Base-by-base conservation (phyloP, 2,888 invertebrate genomes). In the Stegana nigrithorax region DNA sequence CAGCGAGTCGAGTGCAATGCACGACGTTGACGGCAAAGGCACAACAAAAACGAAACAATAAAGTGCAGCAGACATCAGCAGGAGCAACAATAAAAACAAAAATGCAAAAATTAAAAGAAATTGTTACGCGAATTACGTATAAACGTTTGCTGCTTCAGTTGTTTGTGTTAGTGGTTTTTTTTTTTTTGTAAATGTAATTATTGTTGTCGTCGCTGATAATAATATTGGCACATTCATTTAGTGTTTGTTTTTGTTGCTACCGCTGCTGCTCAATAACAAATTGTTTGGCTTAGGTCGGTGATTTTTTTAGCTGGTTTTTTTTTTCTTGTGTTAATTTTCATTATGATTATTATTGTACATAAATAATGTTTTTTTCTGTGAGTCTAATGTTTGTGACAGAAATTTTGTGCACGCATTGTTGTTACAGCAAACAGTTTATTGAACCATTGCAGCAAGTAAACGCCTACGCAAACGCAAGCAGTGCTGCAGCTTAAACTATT, bases 261-360 rank as follows among this genome's bases (percentile, higher is more conserved):
- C 21, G 44, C 29, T 42, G 60, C 42, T 64, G 75, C 70, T 70
- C 79, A 75, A 76, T 75, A 73, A 72, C 67, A 79, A 79, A 76
- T 79, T 75, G 62, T 72, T 73, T 76, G 79, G 70, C 80, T 78
- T 76, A 79, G 79, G 76, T 76, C 76, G 78, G 78, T 67, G 66
- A 64, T 71, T 67, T 63, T 65, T 61, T 66, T 42, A 56, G 39
- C 27, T 29, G 58, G n/a, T 60, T 50, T 29, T 56, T 58, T 23
- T 51, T 25, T 21, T 51, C 1, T 55, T 39, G 27, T 19, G 17
- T 69, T 61, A 63, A 27, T 56, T 57, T 62, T 55, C 63, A 26
- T 23, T 47, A 39, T 51, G 53, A 39, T 57, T 53, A 29, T 57
- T 60, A 32, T 51, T 39, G 47, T 63, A n/a, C n/a, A n/a, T n/a